A percentile compares a stretch with the other conserved stretches of the same genome.
Evolutionary conservation across 2,797 vertebrate genomes (phyloP).

Genomic region (Eidolon dupreanum): DNA sequence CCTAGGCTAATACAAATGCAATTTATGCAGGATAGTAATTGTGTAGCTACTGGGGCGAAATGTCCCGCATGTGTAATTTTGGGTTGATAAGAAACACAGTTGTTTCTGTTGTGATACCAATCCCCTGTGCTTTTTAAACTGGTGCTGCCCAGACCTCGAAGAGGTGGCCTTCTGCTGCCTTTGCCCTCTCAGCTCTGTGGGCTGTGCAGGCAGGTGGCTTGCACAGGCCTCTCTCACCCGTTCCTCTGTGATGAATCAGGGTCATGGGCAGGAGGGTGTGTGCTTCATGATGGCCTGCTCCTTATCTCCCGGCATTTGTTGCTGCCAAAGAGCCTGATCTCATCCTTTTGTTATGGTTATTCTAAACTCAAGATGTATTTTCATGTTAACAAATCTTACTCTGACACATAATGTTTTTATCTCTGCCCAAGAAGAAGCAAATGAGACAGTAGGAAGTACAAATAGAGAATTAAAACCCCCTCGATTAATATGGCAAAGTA

Average conservation of each 20-base stretch:
- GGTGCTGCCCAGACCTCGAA: background rate
- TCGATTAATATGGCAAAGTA: background rate
- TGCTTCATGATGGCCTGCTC: accelerated
- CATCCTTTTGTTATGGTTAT: background rate
- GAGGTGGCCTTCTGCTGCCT: background rate
- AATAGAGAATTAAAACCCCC: background rate
- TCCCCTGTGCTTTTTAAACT: background rate
- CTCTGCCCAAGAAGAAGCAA: background rate
- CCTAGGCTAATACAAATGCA: background rate
- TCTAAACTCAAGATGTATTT: background rate
- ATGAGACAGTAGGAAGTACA: background rate
- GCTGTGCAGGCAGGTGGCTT: background rate
- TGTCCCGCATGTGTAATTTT: background rate
- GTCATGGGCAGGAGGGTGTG: background rate
- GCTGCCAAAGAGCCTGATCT: background rate
- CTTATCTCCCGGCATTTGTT: background rate
- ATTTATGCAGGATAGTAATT: background rate
- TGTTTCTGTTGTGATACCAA: background rate
- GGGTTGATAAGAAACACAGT: background rate
- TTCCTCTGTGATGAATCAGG: background rate
- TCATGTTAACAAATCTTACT: background rate
- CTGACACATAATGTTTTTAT: background rate
- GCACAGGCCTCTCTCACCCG: background rate
- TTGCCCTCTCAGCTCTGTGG: background rate
- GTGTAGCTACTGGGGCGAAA: background rate